Base-by-base conservation (phyloP, 2,797 vertebrate genomes). In the Ptychadena robeensis region DNA sequence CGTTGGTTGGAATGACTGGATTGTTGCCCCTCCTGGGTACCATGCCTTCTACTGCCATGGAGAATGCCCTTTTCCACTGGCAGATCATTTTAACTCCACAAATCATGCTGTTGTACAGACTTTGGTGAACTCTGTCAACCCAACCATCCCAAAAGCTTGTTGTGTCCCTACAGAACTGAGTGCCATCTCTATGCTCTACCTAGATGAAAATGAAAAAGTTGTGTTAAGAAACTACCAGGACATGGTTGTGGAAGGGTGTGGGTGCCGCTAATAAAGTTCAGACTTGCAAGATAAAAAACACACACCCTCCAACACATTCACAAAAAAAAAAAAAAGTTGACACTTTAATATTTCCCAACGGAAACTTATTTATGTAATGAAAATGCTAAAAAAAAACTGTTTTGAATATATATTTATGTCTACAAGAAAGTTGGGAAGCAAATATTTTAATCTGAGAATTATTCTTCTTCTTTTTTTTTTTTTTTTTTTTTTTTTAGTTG, bases 391-490 rank as follows among this genome's bases (percentile, higher is more conserved):
- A 8, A 44, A 44, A 92, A 90, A 92, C 94, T 96, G 92, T 93
- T 96, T 96, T 95, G 95, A 93, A 94, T 96, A 96, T 96, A 98
- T 99, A 99, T 99, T 99, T 99, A 99, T 99, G 96, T 97, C 94
- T 96, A 96, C 94, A 2, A 94, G 94, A 93, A 94, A 94, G 93
- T 96, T 96, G 96, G 96, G 95, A 96, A 96, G 95, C 96, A 98
- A 97, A 97, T 98, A 98, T 99, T 98, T 98, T 98, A 99, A 98
- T 97, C 96, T 95, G 95, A 98, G 96, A 96, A 96, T 96, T 96
- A 96, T 97, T 96, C 95, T n/a, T n/a, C 95, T 97, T 91, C 93
- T 96, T 96, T 96, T 93, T 97, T 95, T 92, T 96, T 96, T 96
- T 95, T 95, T 96, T 96, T 66, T 76, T 22, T 37, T 35, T 11